phyloP scores from a whole-genome alignment of 2,797 vertebrate species.

The Darevskia mixta region DNA sequence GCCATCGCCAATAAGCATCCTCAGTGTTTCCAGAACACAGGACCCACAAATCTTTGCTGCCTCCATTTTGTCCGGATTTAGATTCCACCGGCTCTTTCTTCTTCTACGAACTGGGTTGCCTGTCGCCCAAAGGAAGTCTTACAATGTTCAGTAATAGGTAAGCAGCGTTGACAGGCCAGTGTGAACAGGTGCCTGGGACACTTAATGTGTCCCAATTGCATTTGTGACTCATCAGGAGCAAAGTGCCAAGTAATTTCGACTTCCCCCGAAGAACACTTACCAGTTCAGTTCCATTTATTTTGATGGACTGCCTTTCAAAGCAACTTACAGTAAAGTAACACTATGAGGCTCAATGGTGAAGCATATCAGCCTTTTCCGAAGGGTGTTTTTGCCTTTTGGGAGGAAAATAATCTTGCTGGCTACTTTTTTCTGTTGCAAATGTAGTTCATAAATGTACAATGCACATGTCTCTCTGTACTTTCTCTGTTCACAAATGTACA shows the following conservation, averaged over 20 bases:
- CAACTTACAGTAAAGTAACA: neutral
- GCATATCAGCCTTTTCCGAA: neutral
- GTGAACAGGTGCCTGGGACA: neutral
- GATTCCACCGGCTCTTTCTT: neutral
- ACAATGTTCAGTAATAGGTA: neutral
- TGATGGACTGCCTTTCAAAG: neutral
- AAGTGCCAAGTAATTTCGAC: neutral
- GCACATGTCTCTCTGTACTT: neutral
- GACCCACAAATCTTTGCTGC: neutral
- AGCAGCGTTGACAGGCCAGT: neutral
- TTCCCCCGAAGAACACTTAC: neutral
- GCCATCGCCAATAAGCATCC: neutral
- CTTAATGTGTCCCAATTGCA: neutral
- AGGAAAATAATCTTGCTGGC: no score
- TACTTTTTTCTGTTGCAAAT: neutral
- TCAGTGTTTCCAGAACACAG: neutral
- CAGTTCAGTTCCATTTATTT: slow-evolving; percentile 33
- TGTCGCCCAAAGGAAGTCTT: neutral
- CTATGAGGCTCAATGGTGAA: neutral
- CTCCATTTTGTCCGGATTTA: neutral
- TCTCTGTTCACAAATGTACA: neutral
- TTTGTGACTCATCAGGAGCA: slow-evolving; percentile 9
- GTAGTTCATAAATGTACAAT: no score
- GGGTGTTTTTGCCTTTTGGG: neutral
- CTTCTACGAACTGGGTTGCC: neutral